Evolutionary conservation across 2,113 vertebrate genomes (phyloP).

Genomic region (Taurulus bubalis): DNA sequence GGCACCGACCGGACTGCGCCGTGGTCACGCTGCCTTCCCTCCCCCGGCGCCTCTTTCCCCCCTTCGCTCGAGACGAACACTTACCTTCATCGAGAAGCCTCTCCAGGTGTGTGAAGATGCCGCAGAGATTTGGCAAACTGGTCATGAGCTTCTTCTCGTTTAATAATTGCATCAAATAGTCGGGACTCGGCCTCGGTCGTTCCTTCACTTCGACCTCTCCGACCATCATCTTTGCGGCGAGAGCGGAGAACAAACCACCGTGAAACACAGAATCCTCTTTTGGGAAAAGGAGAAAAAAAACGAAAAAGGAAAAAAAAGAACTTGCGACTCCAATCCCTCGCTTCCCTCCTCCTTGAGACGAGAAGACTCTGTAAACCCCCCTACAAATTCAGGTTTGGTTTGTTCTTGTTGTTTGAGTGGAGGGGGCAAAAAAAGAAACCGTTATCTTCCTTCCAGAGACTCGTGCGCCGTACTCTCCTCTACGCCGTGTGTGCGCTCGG

Average conservation of each 20-base stretch:
- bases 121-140: constrained; percentile 88
- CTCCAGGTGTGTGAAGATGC: constrained; percentile 88
- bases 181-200: constrained; percentile 89
- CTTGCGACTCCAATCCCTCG: constrained; percentile 79
- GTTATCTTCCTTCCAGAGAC: constrained; percentile 78
- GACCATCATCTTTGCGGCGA: constrained; percentile 87
- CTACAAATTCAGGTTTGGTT: constrained; percentile 61
- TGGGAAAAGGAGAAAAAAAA: constrained; percentile 54
- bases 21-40: constrained; percentile 42
- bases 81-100: constrained; percentile 88
- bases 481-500: constrained; percentile 77
- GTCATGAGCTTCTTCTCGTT: constrained; percentile 90
- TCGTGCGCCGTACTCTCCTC: constrained; percentile 77
- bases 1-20: constrained; percentile 59
- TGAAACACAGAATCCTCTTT: constrained; percentile 80
- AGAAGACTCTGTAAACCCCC: constrained; percentile 68
- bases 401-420: constrained; percentile 65
- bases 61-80: constrained; percentile 15
- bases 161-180: constrained; percentile 89
- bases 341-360: constrained; percentile 75
- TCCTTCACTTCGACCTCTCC: constrained; percentile 90
- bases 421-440: constrained; percentile 69
- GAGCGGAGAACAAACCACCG: constrained; percentile 74
- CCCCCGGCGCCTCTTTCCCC: not conserved
- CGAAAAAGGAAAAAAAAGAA: constrained; percentile 74